A percentile compares a stretch with the other conserved stretches of the same genome.
Evolutionary conservation across 2,888 invertebrate genomes (phyloP).

Genomic region (Scaptomyza reducta): DNA sequence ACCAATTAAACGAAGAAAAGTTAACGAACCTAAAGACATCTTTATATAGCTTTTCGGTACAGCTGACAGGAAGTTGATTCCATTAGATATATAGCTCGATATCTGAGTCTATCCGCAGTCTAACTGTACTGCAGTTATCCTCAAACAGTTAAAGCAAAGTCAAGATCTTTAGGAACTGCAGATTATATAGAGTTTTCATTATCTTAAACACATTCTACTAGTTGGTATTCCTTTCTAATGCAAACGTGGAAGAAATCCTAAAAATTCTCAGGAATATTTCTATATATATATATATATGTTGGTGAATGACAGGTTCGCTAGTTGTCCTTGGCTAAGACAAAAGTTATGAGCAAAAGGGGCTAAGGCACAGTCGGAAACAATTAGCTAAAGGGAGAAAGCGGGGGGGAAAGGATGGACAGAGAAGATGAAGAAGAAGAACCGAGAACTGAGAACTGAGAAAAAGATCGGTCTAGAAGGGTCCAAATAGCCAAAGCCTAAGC

Average conservation of each 20-base stretch:
- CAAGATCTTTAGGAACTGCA: no score
- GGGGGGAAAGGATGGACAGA: not conserved
- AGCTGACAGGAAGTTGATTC: no score
- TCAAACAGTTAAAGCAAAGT: no score
- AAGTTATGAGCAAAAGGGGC: constrained; percentile 14
- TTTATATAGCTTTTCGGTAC: no score
- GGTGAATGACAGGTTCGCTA: constrained; percentile 6
- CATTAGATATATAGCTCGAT: no score
- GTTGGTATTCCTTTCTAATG: no score
- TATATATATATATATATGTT: not conserved
- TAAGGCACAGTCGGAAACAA: constrained; percentile 62
- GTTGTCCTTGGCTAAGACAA: constrained; percentile 26
- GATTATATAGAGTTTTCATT: no score
- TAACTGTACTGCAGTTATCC: no score
- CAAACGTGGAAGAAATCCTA: not conserved
- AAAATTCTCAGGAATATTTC: not conserved
- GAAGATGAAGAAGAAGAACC: not conserved
- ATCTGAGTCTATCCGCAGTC: no score
- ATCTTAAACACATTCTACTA: not conserved
- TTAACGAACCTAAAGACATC: no score
- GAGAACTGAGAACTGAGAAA: not conserved
- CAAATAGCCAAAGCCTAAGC: constrained; percentile 2
- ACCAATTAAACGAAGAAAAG: no score
- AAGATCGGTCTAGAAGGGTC: constrained; percentile 22
- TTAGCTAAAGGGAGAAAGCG: constrained; percentile 42